Base-by-base conservation (phyloP, 2,113 vertebrate genomes). In the Eidolon helvum region DNA sequence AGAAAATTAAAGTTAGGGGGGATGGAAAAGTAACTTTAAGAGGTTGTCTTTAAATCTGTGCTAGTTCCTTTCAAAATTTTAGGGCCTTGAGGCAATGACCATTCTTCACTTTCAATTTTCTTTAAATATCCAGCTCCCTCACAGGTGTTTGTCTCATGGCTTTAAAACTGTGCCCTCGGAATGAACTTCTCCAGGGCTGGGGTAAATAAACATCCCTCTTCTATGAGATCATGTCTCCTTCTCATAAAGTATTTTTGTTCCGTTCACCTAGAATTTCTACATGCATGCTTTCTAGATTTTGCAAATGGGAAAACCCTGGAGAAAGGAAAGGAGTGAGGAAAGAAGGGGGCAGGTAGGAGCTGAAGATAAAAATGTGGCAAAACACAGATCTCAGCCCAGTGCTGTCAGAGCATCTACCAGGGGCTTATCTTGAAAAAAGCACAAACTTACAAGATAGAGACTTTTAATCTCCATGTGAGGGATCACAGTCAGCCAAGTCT, bases 201-300 rank as follows among this genome's bases (percentile, higher is more conserved):
- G 95, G 71, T 91, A 96, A 93, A 94, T 97, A 98, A 97, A 95
- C 93, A 93, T 87, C 96, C 57, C 43, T 89, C 82, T 91, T 97
- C 94, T 94, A 96, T 97, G 97, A 97, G 96, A 93, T 96, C 96
- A 97, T 94, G 94, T 96, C 91, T 97, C 94, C 91, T 92, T 90
- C 71, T 82, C 83, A 97, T 95, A 94, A 95, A 80, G 88, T 21
- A 94, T 77, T 95, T 95, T 95, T 97, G 94, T 94, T 95, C 91
- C n/a, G 0, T 89, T 74, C 88, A 94, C 35, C 80, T 74, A 89
- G 57, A 94, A 92, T 87, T 85, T 82, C 88, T 89, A 86, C 86
- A 79, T 75, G 55, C 91, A 55, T 86, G 71, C 63, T 97, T 97
- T 95, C 95, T 95, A 10, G 0, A 21, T 78, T 95, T 91, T 90